phyloP scores from a whole-genome alignment of 1,140 invertebrate genomes.

The Nephila pilipes region DNA sequence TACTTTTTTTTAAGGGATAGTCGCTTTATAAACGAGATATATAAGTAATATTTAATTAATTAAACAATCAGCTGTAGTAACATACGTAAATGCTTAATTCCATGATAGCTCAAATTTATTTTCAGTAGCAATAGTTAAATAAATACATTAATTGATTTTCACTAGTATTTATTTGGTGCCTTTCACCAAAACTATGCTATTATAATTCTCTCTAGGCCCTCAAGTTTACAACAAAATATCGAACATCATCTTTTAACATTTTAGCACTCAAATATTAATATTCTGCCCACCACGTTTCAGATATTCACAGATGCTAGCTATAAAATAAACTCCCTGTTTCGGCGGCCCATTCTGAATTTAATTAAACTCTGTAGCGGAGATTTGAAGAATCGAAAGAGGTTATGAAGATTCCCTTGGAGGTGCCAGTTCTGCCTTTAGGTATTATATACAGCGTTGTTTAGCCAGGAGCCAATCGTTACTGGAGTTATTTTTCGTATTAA shows the following conservation, averaged over 20 bases:
- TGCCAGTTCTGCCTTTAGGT: neutral
- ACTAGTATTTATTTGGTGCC: too few species aligned
- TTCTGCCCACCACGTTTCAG: neutral
- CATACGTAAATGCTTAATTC: too few species aligned
- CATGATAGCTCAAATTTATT: too few species aligned
- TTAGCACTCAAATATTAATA: constrained; percentile 50
- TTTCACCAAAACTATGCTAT: too few species aligned
- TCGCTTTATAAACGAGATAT: too few species aligned
- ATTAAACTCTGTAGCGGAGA: constrained; percentile 53
- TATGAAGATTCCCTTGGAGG: constrained; percentile 5
- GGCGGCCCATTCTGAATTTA: constrained; percentile 58
- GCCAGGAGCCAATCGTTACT: constrained; percentile 28
- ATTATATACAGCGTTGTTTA: neutral
- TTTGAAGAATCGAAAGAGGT: constrained; percentile 31
- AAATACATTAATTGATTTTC: too few species aligned
- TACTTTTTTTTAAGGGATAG: too few species aligned
- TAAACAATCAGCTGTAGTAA: too few species aligned
- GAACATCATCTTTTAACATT: constrained; percentile 6
- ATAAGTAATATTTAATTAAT: too few species aligned
- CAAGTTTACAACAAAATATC: neutral
- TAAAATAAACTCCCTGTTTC: constrained; percentile 23
- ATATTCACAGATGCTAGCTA: constrained; percentile 20
- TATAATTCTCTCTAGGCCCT: too few species aligned
- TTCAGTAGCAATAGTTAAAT: too few species aligned
- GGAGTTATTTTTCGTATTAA: constrained; percentile 55